Evolutionary conservation across 1,140 invertebrate species (phyloP), one percentile per base, ranked within the genome.

Genomic region (Bombus waltoni): DNA sequence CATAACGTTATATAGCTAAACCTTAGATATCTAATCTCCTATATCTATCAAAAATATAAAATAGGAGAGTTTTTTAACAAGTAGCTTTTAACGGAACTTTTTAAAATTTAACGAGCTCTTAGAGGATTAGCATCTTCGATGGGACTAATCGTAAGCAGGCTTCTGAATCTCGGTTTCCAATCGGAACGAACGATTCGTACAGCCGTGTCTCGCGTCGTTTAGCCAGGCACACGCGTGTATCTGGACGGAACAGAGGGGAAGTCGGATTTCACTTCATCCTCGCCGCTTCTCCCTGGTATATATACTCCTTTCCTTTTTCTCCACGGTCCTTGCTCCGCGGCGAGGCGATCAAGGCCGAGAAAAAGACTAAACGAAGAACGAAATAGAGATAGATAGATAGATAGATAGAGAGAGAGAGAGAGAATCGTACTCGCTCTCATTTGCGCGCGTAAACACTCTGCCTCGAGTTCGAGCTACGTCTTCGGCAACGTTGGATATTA

Each of bases 311-410:
- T 89, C 81, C 81, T 88, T 83, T 90, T 79, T 91, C 88, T 85
- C 32, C 79, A 68, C 78, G 83, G 82, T 89, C 75, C 83, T 88
- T 85, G 71, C 88, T 88, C 83, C 73, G 74, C 62, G 62, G 65
- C 70, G 62, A 59, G 75, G 74, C 88, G 89, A 93, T 92, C 89
- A 93, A 93, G 92, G 92, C 76, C 92, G 88, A 88, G 91, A 91
- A 93, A 90, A 92, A 93, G 84, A 91, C 82, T 75, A 89, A 92
- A 87, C 71, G 72, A 38, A 57, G 87, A 42, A n/a, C 40, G 38
- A 77, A 53, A 28, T 32, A 35, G 35, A 47, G 65, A 72, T 35
- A 53, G 47, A 70, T 32, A 32, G 32, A 32, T 32, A 32, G 32
- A 32, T 32, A 32, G 62, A 28, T 32, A 35, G 35, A 47, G 65